Evolutionary conservation across 30 jellyfish, hydroid and myxozoan genomes (phyloP), one percentile per base, ranked within the genome.

Genomic region (Cassiopea xamachana): DNA sequence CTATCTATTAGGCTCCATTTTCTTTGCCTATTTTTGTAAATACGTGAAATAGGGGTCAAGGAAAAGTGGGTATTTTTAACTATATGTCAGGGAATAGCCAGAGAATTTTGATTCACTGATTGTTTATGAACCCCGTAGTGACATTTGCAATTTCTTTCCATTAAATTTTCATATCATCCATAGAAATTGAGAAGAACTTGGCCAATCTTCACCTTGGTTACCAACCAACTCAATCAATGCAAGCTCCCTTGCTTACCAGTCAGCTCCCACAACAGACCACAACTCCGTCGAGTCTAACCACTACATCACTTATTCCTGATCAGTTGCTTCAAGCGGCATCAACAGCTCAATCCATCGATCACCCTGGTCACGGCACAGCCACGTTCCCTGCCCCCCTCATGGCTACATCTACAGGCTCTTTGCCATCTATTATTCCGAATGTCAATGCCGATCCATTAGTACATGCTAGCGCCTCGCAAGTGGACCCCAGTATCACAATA

Each of bases 171-270:
- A 14, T 64, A 12, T 50, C 14, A 14, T 48, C 51, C 45, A 8
- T 45, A 75, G 93, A 81, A 79, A 27, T 83, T n/a, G 97, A 89
- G 76, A 73, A 84, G 80, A 70, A 81, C 87, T 60, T 72, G 80
- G 97, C 97, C 71, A 70, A 85, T 59, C 76, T 71, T 74, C 85
- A 93, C 77, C 91, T 77, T 87, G 87, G 87, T 19, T 72, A 69
- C 89, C 90, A 82, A 46, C 91, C 91, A 6, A 60, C 96, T 17
- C 87, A 85, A 17, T 88, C 92, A 12, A 89, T 88, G 94, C 90
- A 87, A 49, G 94, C 98, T 1, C 97, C 98, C 0, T 55, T 84
- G 19, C 72, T 93, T 0, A 88, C 98, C 45, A 81, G 83, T 51
- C 73, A 84, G 64, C 90, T 88, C 2, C 94, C 97, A 5, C 85